phyloP scores from a whole-genome alignment of 2,113 vertebrate genomes.

The Seriola quinqueradiata region DNA sequence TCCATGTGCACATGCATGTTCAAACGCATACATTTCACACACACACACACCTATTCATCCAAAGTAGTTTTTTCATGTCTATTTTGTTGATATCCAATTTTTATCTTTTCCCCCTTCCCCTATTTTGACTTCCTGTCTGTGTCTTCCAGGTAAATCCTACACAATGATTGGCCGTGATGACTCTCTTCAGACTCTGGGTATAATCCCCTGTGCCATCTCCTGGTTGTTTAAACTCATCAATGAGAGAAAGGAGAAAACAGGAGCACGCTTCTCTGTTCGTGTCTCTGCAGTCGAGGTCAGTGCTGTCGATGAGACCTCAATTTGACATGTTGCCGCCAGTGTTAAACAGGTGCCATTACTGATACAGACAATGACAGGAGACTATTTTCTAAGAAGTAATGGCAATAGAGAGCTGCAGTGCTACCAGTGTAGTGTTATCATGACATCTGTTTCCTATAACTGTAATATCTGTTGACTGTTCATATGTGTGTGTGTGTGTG shows the following conservation, averaged over 20 bases:
- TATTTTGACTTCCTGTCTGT: constrained; percentile 26
- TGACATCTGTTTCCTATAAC: background rate
- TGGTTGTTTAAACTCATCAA: constrained; percentile 99
- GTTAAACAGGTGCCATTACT: constrained; percentile 1
- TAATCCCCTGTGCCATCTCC: constrained; percentile 98
- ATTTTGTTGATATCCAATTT: constrained; percentile 37
- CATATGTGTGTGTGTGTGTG: background rate
- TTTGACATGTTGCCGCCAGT: constrained; percentile 9
- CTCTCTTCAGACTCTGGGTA: constrained; percentile 95
- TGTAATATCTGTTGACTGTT: background rate
- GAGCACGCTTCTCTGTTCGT: constrained; percentile 96
- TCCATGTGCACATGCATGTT: background rate
- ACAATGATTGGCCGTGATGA: constrained; percentile 98
- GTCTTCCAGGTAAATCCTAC: constrained; percentile 92
- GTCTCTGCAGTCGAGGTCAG: constrained; percentile 96
- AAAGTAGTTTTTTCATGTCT: constrained; percentile 9
- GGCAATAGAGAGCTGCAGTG: background rate
- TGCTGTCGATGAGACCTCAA: constrained; percentile 30
- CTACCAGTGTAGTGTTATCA: background rate
- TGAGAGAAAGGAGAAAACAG: constrained; percentile 97
- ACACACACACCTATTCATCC: constrained; percentile 34
- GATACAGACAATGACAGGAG: constrained; percentile 15
- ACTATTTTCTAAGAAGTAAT: background rate
- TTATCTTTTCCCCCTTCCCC: background rate
- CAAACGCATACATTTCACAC: constrained; percentile 12